phyloP scores from a whole-genome alignment of 1,140 invertebrate species.

The Drosophila sturtevanti region DNA sequence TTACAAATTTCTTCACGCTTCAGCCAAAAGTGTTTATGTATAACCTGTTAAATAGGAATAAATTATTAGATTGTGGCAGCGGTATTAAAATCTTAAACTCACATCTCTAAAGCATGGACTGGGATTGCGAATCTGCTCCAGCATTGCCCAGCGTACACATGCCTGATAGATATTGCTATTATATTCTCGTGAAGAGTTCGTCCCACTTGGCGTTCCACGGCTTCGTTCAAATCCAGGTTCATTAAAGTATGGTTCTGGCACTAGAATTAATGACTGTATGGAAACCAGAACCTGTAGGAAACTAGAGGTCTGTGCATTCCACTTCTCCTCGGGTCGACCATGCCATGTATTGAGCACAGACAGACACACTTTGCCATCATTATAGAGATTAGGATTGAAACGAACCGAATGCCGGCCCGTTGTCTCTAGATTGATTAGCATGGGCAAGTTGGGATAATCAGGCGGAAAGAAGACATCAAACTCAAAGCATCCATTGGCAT shows the following conservation, averaged over 20 bases:
- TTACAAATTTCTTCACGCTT: constrained; percentile 95
- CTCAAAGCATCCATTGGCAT: constrained; percentile 94
- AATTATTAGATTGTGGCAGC: not conserved
- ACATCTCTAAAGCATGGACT: constrained; percentile 97
- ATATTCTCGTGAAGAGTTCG: constrained; percentile 94
- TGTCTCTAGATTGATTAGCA: constrained; percentile 96
- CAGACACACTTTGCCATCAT: constrained; percentile 98
- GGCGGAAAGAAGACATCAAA: constrained; percentile 96
- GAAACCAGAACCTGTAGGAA: constrained; percentile 98
- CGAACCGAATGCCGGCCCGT: constrained; percentile 96
- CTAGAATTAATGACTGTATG: constrained; percentile 97
- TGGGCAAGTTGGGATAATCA: constrained; percentile 91
- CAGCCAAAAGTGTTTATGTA: constrained; percentile 97
- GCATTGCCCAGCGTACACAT: constrained; percentile 97
- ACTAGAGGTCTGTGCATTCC: constrained; percentile 98
- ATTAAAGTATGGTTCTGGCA: constrained; percentile 98
- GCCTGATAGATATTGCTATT: constrained; percentile 98
- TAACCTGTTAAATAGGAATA: constrained; percentile 86
- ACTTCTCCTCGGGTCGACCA: constrained; percentile 98
- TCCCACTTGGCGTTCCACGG: constrained; percentile 93
- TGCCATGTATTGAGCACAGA: constrained; percentile 99
- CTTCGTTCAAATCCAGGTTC: constrained; percentile 98
- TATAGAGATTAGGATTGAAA: constrained; percentile 99
- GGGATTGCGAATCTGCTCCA: constrained; percentile 95
- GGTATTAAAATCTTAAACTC: constrained; percentile 43